These are phyloP conservation scores for Labeo catla DNA, from an alignment of 2,113 vertebrate species.

Conservation along the genomic window DNA sequence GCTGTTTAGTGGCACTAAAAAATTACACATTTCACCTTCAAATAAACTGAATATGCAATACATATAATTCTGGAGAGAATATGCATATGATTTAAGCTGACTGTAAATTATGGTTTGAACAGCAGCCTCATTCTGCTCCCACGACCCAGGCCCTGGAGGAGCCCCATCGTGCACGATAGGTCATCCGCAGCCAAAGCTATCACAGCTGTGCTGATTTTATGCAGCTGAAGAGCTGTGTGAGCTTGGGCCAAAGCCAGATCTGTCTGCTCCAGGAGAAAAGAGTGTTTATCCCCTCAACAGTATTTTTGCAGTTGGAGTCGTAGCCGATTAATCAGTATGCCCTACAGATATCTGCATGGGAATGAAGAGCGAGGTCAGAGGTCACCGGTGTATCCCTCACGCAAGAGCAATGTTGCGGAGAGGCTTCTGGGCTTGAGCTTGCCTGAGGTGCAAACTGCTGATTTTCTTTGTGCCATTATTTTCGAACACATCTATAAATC, in stretches of 20 bases:
- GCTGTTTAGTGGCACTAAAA: background rate
- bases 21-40: background rate
- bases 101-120: background rate
- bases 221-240: constrained; percentile 5
- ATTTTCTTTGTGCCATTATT: background rate
- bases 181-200: constrained; percentile 54
- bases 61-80: background rate
- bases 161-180: constrained; percentile 37
- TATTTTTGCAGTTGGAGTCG: constrained; percentile 31
- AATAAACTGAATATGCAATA: background rate
- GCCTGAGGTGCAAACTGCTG: constrained; percentile 21
- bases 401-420: constrained; percentile 5
- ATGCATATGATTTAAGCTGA: background rate
- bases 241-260: background rate
- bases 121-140: constrained; percentile 44
- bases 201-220: constrained; percentile 54
- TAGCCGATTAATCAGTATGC: constrained; percentile 44
- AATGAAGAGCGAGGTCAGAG: constrained; percentile 37
- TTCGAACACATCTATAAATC: constrained; percentile 37
- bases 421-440: constrained; percentile 13
- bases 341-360: constrained; percentile 42
- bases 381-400: constrained; percentile 3
- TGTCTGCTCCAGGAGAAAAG: constrained; percentile 25
- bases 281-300: constrained; percentile 24
- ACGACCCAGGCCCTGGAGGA: constrained; percentile 50